A percentile compares a stretch with the other conserved stretches of the same genome.
Conservation (phyloP, 2,888 invertebrate species). For the Uloborus plumipes region DNA sequence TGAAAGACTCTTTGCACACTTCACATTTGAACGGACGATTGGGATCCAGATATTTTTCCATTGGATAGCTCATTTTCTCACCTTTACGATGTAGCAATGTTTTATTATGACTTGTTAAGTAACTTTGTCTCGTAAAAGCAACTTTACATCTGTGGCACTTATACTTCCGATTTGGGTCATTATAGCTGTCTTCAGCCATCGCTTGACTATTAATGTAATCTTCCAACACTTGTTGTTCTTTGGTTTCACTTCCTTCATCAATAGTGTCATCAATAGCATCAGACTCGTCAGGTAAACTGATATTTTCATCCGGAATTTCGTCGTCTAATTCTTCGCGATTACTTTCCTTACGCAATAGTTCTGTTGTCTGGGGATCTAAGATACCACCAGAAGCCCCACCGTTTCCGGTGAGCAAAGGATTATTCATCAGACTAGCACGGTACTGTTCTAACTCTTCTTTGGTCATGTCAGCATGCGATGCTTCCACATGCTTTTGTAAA, state of each 20-base stretch:
- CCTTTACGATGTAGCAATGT: slow-evolving; percentile 90
- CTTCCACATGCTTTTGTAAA: slow-evolving; percentile 91
- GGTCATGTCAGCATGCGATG: slow-evolving; percentile 84
- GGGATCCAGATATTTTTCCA: slow-evolving; percentile 94
- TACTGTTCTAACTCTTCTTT: slow-evolving; percentile 86
- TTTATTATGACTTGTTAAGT: slow-evolving; percentile 91
- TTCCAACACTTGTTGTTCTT: slow-evolving; percentile 85
- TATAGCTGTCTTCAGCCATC: slow-evolving; percentile 91
- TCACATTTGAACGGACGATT: slow-evolving; percentile 96
- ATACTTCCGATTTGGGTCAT: slow-evolving; percentile 89
- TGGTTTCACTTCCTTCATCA: slow-evolving; percentile 37
- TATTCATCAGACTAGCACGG: slow-evolving; percentile 82
- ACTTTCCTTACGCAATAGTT: slow-evolving; percentile 71
- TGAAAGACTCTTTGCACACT: slow-evolving; percentile 95
- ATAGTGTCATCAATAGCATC: slow-evolving; percentile 29
- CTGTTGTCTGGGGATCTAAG: slow-evolving; percentile 68
- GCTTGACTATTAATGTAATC: slow-evolving; percentile 91
- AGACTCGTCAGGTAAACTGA: slow-evolving; percentile 40
- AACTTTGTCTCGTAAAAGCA: slow-evolving; percentile 90
- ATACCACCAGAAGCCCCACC: slow-evolving; percentile 76
- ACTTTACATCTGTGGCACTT: slow-evolving; percentile 95
- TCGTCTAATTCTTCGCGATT: slow-evolving; percentile 70
- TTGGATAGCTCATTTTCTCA: slow-evolving; percentile 88
- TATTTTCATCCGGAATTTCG: slow-evolving; percentile 29
- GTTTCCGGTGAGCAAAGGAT: slow-evolving; percentile 79